Evolutionary conservation across 2,888 invertebrate species (phyloP), one percentile per base, ranked within the genome.

Genomic region (Scaptomyza reducta): DNA sequence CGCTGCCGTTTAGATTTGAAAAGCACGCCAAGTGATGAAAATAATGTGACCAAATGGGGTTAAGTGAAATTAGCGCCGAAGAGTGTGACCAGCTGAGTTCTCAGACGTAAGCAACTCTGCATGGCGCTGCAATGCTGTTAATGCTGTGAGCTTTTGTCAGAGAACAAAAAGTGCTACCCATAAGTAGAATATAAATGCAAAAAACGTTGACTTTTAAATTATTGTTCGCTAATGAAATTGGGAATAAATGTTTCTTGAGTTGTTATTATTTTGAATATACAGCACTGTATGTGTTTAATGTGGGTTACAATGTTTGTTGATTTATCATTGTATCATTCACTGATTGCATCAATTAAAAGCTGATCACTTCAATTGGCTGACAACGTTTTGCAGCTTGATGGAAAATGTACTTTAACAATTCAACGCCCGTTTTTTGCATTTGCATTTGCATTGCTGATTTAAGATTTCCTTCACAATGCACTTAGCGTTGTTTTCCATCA

Each of bases 1-100:
- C 81, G 82, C 79, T 87, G 83, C 77, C 74, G 79, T 80, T 89
- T 87, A 66, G 77, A 81, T 91, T 91, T 88, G 54, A 91, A 90
- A 72, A 70, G 44, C 78, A 75, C 51, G 74, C 79, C 61, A 64
- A 77, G 69, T 74, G 71, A 22, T 70, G 72, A 88, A 85, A 63
- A 63, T n/a, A 16, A 63, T 68, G 68, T 79, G 68, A 56, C 66
- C 66, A 56, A 33, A 18, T 42, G 1, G 1, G 1, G 6, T 0
- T 2, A 25, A 3, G 5, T 11, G 3, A 11, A 35, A 18, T 25
- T 65, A 13, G 55, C 31, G 2, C 6, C 5, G 3, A 6, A 13
- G 1, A 14, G 38, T 62, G 61, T 41, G 53, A 53, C 66, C 72
- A 29, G 2, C 4, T 31, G 16, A 11, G 41, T 0, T 1, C 3